Percentiles rank a stretch among this genome's conserved stretches.
These are phyloP conservation scores for Stercorarius parasiticus DNA, from an alignment of 2,113 vertebrate genomes.

Conservation along the genomic window DNA sequence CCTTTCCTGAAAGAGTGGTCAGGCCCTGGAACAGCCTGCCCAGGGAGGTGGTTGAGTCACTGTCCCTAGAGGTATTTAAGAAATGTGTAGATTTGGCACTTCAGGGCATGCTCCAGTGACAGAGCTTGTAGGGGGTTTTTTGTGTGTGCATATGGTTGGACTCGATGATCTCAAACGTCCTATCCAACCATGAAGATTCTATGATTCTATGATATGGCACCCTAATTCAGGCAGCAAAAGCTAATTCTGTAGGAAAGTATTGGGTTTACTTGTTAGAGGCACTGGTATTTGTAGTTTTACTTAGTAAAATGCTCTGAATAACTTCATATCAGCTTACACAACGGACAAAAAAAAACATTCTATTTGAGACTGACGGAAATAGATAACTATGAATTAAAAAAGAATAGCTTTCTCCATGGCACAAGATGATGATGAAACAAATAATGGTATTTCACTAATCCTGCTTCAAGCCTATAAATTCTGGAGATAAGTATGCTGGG, in stretches of 20 bases:
- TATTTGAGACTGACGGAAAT: neutral
- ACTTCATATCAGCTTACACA: neutral
- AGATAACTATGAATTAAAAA: slow-evolving; percentile 3
- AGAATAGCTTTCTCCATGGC: neutral
- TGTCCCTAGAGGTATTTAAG: too few relatives aligned
- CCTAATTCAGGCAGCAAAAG: neutral
- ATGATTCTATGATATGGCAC: neutral
- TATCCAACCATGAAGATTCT: too few relatives aligned
- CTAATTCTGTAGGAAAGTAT: neutral
- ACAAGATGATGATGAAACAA: neutral
- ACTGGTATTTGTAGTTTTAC: neutral
- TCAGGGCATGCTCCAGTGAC: too few relatives aligned
- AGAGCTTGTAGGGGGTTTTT: too few relatives aligned
- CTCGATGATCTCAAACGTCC: too few relatives aligned
- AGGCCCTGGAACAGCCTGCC: too few relatives aligned
- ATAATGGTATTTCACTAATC: slow-evolving; percentile 12
- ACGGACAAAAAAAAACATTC: neutral
- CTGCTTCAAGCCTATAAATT: neutral
- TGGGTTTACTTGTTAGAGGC: neutral
- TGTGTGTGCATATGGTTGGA: too few relatives aligned
- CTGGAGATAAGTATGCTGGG: neutral
- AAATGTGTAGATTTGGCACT: too few relatives aligned
- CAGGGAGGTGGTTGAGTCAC: too few relatives aligned
- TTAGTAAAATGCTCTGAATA: neutral
- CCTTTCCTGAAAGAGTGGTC: too few relatives aligned